phyloP scores from a whole-genome alignment of 2,888 invertebrate species.

The Noctua janthina region DNA sequence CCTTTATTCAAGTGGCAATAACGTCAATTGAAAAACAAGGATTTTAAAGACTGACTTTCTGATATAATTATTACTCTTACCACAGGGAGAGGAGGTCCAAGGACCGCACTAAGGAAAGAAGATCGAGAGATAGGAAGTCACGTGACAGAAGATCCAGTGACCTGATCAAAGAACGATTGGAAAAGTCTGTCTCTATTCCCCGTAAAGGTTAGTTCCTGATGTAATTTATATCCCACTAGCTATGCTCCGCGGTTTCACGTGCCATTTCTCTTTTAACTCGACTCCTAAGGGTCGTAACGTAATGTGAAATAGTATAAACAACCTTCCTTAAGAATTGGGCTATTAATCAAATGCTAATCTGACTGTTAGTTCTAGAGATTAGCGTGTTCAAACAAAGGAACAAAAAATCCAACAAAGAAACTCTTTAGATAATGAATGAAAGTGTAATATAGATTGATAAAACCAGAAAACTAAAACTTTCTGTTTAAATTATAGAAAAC shows the following conservation, averaged over 20 bases:
- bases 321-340: neutral
- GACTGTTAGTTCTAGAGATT: neutral
- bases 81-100: slow-evolving; percentile 86
- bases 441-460: neutral
- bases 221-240: neutral
- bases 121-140: slow-evolving; percentile 87
- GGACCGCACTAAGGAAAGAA: slow-evolving; percentile 83
- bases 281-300: neutral
- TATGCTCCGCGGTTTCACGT: neutral
- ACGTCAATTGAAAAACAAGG: neutral
- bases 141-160: slow-evolving; percentile 87
- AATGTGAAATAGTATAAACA: neutral
- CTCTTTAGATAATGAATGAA: neutral
- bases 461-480: neutral
- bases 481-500: slow-evolving; percentile 76
- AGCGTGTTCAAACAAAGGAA: neutral
- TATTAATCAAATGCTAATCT: neutral
- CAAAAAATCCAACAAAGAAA: neutral
- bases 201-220: slow-evolving; percentile 82
- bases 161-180: slow-evolving; percentile 86
- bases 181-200: slow-evolving; percentile 87
- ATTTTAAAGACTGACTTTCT: neutral
- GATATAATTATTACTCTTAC: slow-evolving; percentile 7
- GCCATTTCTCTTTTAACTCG: neutral
- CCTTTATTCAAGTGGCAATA: neutral